phyloP scores from a whole-genome alignment of 2,888 invertebrate genomes.

The Chouioia cunea region DNA sequence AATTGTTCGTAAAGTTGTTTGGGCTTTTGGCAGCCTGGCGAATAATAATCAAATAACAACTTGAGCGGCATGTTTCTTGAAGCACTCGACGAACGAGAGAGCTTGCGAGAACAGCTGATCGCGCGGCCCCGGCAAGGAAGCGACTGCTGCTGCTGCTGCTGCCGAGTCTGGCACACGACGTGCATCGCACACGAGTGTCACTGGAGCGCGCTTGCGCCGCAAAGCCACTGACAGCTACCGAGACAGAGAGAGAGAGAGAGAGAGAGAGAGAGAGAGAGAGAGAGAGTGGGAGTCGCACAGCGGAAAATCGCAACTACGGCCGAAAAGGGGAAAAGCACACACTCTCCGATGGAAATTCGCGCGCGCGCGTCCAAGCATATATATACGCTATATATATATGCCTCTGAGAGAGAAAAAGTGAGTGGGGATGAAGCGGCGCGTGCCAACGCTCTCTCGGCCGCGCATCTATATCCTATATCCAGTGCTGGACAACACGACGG shows the following conservation, averaged over 20 bases:
- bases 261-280: conserved; percentile 19
- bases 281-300: neutral
- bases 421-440: conserved; percentile 64
- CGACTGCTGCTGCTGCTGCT: conserved; percentile 5
- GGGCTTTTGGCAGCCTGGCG: too few relatives aligned
- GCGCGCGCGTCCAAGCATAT: too few relatives aligned
- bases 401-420: conserved; percentile 56
- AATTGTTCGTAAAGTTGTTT: too few relatives aligned
- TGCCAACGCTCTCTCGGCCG: conserved; percentile 56
- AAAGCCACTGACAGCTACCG: neutral
- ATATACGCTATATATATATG: too few relatives aligned
- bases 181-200: conserved; percentile 24
- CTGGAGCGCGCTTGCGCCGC: conserved; percentile 13
- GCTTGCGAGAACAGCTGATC: conserved; percentile 16
- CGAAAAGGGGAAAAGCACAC: neutral
- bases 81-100: neutral
- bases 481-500: conserved; percentile 8
- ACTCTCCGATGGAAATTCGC: too few relatives aligned
- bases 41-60: too few relatives aligned
- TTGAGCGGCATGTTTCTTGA: too few relatives aligned
- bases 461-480: conserved; percentile 47
- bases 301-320: neutral
- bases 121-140: neutral
- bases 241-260: neutral
- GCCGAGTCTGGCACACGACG: neutral